Base-by-base conservation (phyloP, 2,113 vertebrate genomes). In the Aythya baeri region DNA sequence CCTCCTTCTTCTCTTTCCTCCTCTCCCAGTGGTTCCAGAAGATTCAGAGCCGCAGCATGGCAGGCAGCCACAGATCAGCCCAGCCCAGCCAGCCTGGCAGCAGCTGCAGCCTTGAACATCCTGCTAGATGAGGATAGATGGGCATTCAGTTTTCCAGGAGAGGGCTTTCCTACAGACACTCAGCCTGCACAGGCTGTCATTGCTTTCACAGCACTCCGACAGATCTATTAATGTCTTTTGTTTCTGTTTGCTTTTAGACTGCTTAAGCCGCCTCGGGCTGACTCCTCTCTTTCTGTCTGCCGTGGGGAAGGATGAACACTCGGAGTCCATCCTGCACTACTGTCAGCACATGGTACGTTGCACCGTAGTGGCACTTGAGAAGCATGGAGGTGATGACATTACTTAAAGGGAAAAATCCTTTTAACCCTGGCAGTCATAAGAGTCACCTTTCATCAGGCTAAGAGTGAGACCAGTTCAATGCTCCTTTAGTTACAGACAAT, bases 261-360 rank as follows among this genome's bases (percentile, higher is more conserved):
- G 98, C 90, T 95, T 99, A 87, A 98, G 98, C 77, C 98, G 98
- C n/a, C 97, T 99, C 75, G 98, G 98, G 34, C 94, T 70, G 54
- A 91, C 38, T n/a, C 98, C 98, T 6, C 95, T 99, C 38, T 97
- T 99, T 86, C 98, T 99, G 89, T 99, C 99, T 27, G 98, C 98
- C 0, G 13, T 98, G 63, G 99, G 99, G 62, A 97, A 96, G 66
- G 99, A 99, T 96, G 98, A 97, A 49, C 98, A 98, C 91, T 97
- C 98, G 23, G 97, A 98, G 31, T 98, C 98, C 17, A 80, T 99
- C 83, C 95, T 99, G 15, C 98, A 88, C 84, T 97, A 98, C 93
- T 99, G 98, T 93, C 98, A 92, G 77, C 99, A 99, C 75, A 99
- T 99, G 99, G 99, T 99, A 98, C 0, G 97, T 96, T 68, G 34